Evolutionary conservation across 2,113 vertebrate genomes (phyloP), one percentile per base, ranked within the genome.

Genomic region (Chloropsis cyanopogon): DNA sequence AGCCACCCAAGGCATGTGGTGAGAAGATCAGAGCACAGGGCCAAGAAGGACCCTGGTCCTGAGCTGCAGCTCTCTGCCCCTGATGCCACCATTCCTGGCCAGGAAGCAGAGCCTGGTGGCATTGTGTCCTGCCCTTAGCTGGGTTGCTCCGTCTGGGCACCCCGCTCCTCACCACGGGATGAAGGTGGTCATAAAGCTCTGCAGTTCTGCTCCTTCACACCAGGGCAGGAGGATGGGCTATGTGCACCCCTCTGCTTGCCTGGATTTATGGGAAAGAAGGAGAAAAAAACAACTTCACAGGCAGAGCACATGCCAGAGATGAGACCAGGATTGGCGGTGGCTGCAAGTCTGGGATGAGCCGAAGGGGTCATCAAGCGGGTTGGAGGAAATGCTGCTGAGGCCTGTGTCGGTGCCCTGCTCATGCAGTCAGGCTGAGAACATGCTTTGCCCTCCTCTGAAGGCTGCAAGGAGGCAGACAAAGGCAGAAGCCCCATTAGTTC

Each of bases 81-180:
- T 10, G 6, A 19, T 26, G 29, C 24, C 52, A 79, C 29, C 37
- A 14, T 14, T 13, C 22, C 19, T 53, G 66, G 25, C 35, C 44
- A 37, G 59, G 29, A 54, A 69, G 47, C 71, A 88, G 63, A 83
- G 14, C 47, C 71, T 46, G 39, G 15, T 71, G 69, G 22, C 61
- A 61, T 7, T 1, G 4, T 4, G 2, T 31, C 72, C 59, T 81
- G 46, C 9, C 59, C 16, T n/a, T 12, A 56, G 37, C n/a, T 33
- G 46, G n/a, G 7, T 25, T 0, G 3, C 59, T 84, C 3, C 0
- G 7, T 47, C 28, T 59, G 7, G 0, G 39, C 33, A 59, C 20
- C 42, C 37, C 0, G 0, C 22, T 90, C 61, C 37, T 28, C 14
- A 47, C 2, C 10, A 26, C 0, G 0, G 35, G 37, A 13, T 56